Percentiles rank a stretch among this genome's conserved stretches.
phyloP scores from a whole-genome alignment of 2,797 vertebrate genomes.

The Sarcophilus harrisii region DNA sequence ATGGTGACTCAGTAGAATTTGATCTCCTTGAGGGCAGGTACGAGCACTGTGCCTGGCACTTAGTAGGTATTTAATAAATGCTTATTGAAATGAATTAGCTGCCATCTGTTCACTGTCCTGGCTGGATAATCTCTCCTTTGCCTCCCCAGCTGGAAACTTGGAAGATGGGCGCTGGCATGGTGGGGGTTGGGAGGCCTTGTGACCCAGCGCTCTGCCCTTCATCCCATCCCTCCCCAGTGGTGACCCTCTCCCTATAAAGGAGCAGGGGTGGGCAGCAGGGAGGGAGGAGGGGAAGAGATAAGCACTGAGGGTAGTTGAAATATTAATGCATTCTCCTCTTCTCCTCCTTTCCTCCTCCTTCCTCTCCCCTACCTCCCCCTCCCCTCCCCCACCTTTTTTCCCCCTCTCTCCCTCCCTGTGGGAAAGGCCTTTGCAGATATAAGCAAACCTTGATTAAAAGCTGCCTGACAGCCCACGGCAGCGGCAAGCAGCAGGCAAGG shows the following conservation, averaged over 20 bases:
- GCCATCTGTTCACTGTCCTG: not conserved
- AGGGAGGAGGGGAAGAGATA: slow-evolving; percentile 68
- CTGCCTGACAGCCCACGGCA: slow-evolving; percentile 84
- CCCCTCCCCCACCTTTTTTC: slow-evolving; percentile 60
- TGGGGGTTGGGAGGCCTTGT: not conserved
- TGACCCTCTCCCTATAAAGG: not conserved
- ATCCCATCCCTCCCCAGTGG: not conserved
- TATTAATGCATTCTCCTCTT: slow-evolving; percentile 81
- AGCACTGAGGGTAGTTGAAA: slow-evolving; percentile 78
- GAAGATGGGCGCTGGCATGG: not conserved
- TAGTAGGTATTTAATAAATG: not conserved
- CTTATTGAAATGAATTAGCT: not conserved
- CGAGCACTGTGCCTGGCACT: not conserved
- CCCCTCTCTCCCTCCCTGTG: slow-evolving; percentile 81
- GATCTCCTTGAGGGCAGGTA: not conserved
- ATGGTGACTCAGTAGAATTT: not conserved
- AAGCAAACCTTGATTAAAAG: slow-evolving; percentile 85
- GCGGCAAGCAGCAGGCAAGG: slow-evolving; percentile 81
- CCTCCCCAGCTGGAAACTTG: not conserved
- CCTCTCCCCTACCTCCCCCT: slow-evolving; percentile 71
- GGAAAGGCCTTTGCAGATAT: slow-evolving; percentile 85
- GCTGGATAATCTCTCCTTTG: not conserved
- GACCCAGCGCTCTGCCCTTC: not conserved
- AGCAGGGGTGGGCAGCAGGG: slow-evolving; percentile 60
- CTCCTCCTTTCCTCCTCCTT: slow-evolving; percentile 70